Evolutionary conservation across 2,888 invertebrate species (phyloP), one percentile per base, ranked within the genome.

Genomic region (Acanthoscelides obtectus): DNA sequence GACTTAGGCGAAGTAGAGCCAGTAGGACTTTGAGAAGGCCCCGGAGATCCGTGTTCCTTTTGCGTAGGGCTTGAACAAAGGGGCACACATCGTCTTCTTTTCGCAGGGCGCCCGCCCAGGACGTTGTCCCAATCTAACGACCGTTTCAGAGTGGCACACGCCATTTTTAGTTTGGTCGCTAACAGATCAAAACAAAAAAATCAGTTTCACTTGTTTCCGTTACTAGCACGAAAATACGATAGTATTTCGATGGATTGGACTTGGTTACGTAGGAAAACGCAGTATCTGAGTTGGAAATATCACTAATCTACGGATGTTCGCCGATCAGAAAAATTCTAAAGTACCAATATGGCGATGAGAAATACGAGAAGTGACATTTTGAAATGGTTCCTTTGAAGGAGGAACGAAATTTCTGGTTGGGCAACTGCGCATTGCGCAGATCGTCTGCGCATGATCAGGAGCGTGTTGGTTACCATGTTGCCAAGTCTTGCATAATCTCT

Each of bases 121-220:
- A 92, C 89, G 77, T 96, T 94, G 88, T 98, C 98, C 92, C 97
- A 97, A 86, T 98, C 98, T 84, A 96, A 90, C 85, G 94, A 93
- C 86, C 98, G 91, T 90, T 98, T 98, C 79, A 98, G 90, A 83
- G 98, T 98, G 88, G 97, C 97, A 90, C 98, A 98, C 90, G 98
- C 98, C 98, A 98, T 98, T 89, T 90, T 90, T 85, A 82, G 81
- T 81, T 84, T 78, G 77, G 75, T 77, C 76, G 75, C 77, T 79
- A 79, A 79, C 78, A 77, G 79, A 77, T 77, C 78, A 77, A 80
- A 78, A 79, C 78, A 78, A 77, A 74, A 77, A 75, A 75, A 72
- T 66, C 19, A 76, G 84, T 84, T 77, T 79, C 78, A 77, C 76
- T 80, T 79, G 78, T 79, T 79, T 75, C 73, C 75, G 76, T 75